Percentiles rank a stretch among this genome's conserved stretches.
Evolutionary conservation across 1,140 invertebrate genomes (phyloP).

Genomic region (Papilio glaucus): DNA sequence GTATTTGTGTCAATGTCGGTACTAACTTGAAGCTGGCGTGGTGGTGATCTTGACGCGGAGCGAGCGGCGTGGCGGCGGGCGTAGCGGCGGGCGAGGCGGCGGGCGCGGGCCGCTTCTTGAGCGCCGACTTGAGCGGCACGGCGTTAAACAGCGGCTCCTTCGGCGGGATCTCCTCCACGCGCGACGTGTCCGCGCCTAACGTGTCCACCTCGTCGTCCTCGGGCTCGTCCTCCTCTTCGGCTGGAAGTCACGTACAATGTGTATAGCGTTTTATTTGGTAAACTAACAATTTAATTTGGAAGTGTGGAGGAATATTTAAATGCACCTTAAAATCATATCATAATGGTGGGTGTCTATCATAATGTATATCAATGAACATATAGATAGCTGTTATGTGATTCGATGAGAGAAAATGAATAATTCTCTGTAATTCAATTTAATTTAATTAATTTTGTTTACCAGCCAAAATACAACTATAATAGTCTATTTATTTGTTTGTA

Average conservation of each 20-base stretch:
- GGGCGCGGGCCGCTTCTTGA: slow-evolving; percentile 91
- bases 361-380: no score
- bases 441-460: no score
- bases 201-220: slow-evolving; percentile 84
- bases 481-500: no score
- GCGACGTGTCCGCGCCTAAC: slow-evolving; percentile 89
- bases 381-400: no score
- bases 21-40: slow-evolving; percentile 85
- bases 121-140: slow-evolving; percentile 94
- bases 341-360: no score
- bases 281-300: no score
- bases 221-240: slow-evolving; percentile 81
- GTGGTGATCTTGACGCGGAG: slow-evolving; percentile 87
- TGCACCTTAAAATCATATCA: no score
- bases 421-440: no score
- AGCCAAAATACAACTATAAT: no score
- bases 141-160: slow-evolving; percentile 95
- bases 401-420: no score
- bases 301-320: no score
- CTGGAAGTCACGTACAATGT: slow-evolving; percentile 42
- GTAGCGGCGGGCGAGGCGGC: slow-evolving; percentile 85
- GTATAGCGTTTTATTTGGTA: no score
- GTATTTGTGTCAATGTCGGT: slow-evolving; percentile 30
- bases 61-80: slow-evolving; percentile 91
- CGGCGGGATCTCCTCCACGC: slow-evolving; percentile 94